Evolutionary conservation across 2,113 vertebrate species (phyloP).

Genomic region (Dasyurus viverrinus): DNA sequence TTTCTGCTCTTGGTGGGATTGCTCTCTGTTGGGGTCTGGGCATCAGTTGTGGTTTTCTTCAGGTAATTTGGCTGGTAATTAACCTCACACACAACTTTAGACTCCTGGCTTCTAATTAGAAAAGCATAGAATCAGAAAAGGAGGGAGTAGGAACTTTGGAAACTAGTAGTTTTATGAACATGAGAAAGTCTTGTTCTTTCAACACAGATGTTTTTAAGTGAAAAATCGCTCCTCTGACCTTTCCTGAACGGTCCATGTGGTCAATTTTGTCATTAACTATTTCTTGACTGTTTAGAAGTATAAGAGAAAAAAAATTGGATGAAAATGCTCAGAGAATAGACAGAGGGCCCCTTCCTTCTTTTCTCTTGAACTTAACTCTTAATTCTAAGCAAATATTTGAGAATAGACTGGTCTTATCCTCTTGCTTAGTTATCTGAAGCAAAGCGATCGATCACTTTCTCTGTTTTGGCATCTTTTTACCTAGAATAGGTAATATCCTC

Average conservation of each 20-base stretch:
- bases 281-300: constrained; percentile 46
- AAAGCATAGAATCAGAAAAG: constrained; percentile 54
- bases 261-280: constrained; percentile 78
- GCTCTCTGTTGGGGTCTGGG: neutral
- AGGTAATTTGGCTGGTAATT: constrained; percentile 23
- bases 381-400: neutral
- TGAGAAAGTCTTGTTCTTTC: constrained; percentile 85
- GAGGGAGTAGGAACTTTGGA: constrained; percentile 46
- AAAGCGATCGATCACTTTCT: neutral
- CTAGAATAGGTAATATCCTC: neutral
- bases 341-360: constrained; percentile 33
- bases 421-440: neutral
- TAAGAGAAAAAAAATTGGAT: neutral
- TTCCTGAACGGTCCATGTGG: constrained; percentile 79
- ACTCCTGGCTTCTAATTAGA: constrained; percentile 60
- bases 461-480: neutral
- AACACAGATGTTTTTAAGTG: constrained; percentile 83
- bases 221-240: constrained; percentile 86
- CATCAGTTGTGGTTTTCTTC: constrained; percentile 22
- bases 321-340: constrained; percentile 15
- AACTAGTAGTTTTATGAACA: constrained; percentile 78
- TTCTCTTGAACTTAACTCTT: neutral
- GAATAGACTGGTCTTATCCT: neutral
- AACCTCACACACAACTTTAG: constrained; percentile 58
- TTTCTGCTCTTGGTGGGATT: neutral